Base-by-base conservation (phyloP, 35 echinoderm and acorn worm genomes). In the Apostichopus californicus region DNA sequence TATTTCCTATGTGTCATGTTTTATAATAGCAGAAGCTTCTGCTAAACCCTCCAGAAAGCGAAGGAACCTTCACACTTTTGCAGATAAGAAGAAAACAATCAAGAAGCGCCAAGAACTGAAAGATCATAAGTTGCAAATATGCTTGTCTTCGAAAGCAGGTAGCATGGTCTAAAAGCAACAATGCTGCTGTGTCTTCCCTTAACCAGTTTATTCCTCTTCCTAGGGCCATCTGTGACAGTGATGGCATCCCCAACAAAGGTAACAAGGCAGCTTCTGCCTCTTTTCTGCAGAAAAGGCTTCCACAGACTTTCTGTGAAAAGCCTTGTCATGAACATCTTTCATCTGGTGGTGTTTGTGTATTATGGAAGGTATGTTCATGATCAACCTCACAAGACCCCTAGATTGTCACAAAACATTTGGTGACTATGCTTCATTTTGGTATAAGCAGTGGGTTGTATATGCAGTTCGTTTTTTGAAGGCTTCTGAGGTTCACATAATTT, bases 161-260 rank as follows among this genome's bases (percentile, higher is more conserved):
- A 83, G 57, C 78, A 81, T 82, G 78, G 90, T 72, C 59, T 8
- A 92, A 92, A n/a, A 73, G 28, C 14, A 68, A 34, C 26, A 84
- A 72, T 72, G 23, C 77, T 59, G 70, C 86, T 26, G 59, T 93
- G 52, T 68, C 83, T 60, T 56, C n/a, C 8, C 57, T 93, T 4
- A 14, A 88, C 20, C 92, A 93, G 78, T 78, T 93, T 88, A 77
- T 89, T 9, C 54, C 84, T 10, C 25, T 89, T 80, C 92, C 92
- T 17, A 26, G 92, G 53, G 92, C 86, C 24, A 79, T 93, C 23
- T 93, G 92, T 80, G 56, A 78, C 10, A 77, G 84, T 18, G 86
- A 89, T 65, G 92, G 92, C 59, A 24, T 93, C 14, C 92, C 92
- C 25, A 87, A 89, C 26, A 93, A 89, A 78, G 73, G 71, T 28